Base-by-base conservation (phyloP, 1,140 invertebrate species). In the Lasaia peninsularis region DNA sequence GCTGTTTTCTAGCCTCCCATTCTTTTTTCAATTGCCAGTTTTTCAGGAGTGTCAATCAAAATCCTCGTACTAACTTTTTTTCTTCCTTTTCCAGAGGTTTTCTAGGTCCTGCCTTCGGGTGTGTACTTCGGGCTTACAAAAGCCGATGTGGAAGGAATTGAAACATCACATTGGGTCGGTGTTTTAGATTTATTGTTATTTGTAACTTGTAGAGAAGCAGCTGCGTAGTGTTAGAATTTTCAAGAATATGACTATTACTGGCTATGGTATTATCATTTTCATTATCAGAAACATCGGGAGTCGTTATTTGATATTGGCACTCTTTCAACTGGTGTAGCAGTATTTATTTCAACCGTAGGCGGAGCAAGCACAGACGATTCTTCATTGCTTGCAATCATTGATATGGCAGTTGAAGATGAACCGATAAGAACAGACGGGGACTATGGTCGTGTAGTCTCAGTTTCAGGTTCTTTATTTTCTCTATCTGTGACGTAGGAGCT, bases 101-200 rank as follows among this genome's bases (percentile, higher is more conserved):
- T 49, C 54, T 56, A 12, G 54, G 54, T 56, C 54, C 40, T 48
- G 54, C 54, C 48, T 56, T 54, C 1, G 52, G 52, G 52, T 54
- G 35, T 54, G 52, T 37, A 54, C 52, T 54, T 56, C 54, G 37
- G 54, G 48, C 54, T 56, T 56, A 56, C 54, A 48, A 56, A 56
- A 48, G 37, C 35, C 48, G 54, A 56, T 44, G 37, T 40, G 4
- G 37, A 40, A 40, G 37, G 54, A 48, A 48, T 56, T 56, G 37
- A 37, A 56, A 7, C 35, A 37, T 56, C 5, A 50, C 16, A 50
- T 21, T 50, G 48, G 48, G 48, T 50, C 48, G 48, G 48, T 50
- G 48, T 50, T 50, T 21, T 31, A 55, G 54, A 37, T 35, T 37
- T 56, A 4, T 56, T 37, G 21, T 31, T 56, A 56, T 56, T 56